phyloP scores from a whole-genome alignment of 2,888 invertebrate species.

The Tetragnatha montana region DNA sequence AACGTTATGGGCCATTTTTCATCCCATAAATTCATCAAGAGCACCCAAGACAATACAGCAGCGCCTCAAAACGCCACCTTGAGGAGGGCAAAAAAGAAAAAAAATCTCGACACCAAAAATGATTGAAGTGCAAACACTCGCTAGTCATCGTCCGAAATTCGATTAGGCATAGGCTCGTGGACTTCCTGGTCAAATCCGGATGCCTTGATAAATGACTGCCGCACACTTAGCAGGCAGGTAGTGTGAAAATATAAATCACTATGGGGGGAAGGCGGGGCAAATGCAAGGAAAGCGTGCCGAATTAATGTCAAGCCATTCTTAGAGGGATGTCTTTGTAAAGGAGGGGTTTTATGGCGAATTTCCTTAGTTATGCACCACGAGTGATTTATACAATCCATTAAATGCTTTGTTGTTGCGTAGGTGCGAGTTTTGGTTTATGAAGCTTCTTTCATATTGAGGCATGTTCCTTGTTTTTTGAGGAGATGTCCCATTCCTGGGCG shows the following conservation, averaged over 20 bases:
- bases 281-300: conserved; percentile 27
- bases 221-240: conserved; percentile 49
- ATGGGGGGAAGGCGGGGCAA: conserved; percentile 34
- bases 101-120: background rate
- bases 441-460: too few species aligned
- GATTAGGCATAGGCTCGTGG: conserved; percentile 11
- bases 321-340: conserved; percentile 42
- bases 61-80: too few species aligned
- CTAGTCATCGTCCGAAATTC: background rate
- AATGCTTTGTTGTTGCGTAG: background rate
- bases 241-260: conserved; percentile 59
- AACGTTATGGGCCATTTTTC: too few species aligned
- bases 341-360: background rate
- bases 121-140: background rate
- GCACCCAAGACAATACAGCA: too few species aligned
- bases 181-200: conserved; percentile 31
- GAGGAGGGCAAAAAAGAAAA: background rate
- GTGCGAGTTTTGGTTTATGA: background rate
- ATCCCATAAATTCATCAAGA: too few species aligned
- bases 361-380: background rate
- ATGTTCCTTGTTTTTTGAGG: too few species aligned
- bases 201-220: conserved; percentile 46
- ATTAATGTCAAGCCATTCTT: conserved; percentile 50
- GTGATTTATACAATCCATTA: background rate
- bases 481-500: too few species aligned